A percentile compares a stretch with the other conserved stretches of the same genome.
Conservation (phyloP, 2,797 vertebrate genomes). For the Neopelma chrysocephalum region DNA sequence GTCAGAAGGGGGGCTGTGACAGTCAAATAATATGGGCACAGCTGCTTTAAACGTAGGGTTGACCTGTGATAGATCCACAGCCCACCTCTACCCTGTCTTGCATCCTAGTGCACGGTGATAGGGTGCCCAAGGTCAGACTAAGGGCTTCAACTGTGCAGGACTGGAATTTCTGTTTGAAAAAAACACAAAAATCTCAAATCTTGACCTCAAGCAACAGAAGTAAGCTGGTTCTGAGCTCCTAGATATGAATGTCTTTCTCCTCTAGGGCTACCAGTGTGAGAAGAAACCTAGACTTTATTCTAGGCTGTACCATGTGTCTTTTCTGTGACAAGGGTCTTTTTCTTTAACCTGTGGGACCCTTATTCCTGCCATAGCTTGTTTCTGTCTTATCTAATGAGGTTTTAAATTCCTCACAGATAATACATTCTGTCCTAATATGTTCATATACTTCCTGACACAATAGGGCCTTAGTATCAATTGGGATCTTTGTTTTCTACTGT, state of each 20-base stretch:
- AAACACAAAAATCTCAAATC: not conserved
- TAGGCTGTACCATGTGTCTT: not conserved
- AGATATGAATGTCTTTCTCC: not conserved
- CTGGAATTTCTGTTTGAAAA: not conserved
- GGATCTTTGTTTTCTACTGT: conserved; percentile 13
- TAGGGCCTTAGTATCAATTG: not conserved
- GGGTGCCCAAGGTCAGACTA: not conserved
- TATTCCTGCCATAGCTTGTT: conserved; percentile 4
- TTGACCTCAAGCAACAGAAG: not conserved
- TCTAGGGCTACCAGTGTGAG: not conserved
- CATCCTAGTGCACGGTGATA: no score
- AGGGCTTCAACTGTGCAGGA: not conserved
- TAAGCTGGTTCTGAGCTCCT: not conserved
- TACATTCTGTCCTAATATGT: not conserved
- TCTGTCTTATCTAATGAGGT: conserved; percentile 5
- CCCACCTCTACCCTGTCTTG: fast-evolving
- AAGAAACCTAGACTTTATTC: not conserved
- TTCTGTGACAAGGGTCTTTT: not conserved
- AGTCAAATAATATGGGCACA: not conserved
- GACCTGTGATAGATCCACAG: not conserved
- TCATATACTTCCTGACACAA: not conserved
- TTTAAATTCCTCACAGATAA: not conserved
- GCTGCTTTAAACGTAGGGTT: not conserved
- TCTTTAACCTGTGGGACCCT: not conserved
- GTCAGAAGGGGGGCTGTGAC: not conserved